These are phyloP conservation scores for Eilema caniola DNA, from an alignment of 2,888 invertebrate genomes.

Conservation along the genomic window DNA sequence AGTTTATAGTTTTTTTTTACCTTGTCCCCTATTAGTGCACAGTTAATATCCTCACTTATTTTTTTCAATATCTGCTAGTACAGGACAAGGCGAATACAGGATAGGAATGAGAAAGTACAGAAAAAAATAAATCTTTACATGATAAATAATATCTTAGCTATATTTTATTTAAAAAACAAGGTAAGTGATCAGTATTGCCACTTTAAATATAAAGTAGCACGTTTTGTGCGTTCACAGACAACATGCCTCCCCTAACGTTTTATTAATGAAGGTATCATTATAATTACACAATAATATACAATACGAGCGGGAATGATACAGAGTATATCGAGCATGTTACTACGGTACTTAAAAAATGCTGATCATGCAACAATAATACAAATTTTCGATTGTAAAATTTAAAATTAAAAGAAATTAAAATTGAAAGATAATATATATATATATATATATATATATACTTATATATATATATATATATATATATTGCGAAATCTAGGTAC, in stretches of 20 bases:
- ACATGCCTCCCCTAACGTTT: conserved; percentile 62
- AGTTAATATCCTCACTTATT: neutral
- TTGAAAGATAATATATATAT: neutral
- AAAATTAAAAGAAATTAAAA: neutral
- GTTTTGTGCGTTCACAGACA: conserved; percentile 44
- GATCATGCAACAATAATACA: conserved; percentile 24
- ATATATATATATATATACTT: too few relatives aligned
- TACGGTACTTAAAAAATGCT: conserved; percentile 59
- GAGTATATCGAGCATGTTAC: conserved; percentile 69
- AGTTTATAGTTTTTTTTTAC: neutral
- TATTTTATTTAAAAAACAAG: neutral
- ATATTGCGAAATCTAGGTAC: too few relatives aligned
- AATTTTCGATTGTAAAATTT: neutral
- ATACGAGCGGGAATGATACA: conserved; percentile 78
- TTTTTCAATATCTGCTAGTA: neutral
- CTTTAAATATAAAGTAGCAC: conserved; percentile 9
- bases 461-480: too few relatives aligned
- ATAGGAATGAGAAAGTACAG: neutral
- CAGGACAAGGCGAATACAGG: neutral
- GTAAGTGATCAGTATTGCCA: neutral
- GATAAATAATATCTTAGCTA: too few relatives aligned
- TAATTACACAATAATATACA: conserved; percentile 72
- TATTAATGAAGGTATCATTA: conserved; percentile 72
- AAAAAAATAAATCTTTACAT: neutral
- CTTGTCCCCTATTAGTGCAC: neutral